A percentile compares a stretch with the other conserved stretches of the same genome.
Conservation (phyloP, 2,113 vertebrate genomes). For the Pleuronectes platessa region DNA sequence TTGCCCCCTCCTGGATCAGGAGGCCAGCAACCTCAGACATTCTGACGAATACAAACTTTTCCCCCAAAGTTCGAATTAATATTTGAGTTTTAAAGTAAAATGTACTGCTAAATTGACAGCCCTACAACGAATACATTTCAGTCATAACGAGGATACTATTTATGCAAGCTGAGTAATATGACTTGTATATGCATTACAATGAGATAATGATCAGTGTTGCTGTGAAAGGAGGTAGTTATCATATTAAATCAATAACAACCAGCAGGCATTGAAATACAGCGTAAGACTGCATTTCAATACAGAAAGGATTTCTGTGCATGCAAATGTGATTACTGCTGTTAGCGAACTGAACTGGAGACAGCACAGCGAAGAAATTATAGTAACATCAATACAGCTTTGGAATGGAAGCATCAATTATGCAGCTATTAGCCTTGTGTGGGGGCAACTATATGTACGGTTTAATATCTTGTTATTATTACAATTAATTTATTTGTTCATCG, state of each 20-base stretch:
- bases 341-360: conserved; percentile 12
- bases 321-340: conserved; percentile 37
- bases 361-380: conserved; percentile 1
- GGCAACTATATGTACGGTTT: not conserved
- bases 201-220: not conserved
- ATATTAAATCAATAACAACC: conserved; percentile 10
- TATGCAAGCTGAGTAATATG: not conserved
- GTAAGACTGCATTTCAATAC: too few species aligned
- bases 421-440: conserved; percentile 4
- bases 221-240: not conserved
- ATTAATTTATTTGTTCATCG: too few species aligned
- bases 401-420: not conserved
- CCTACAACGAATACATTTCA: too few species aligned
- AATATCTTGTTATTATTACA: not conserved
- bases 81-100: too few species aligned
- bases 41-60: too few species aligned
- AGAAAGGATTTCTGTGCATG: conserved; percentile 21
- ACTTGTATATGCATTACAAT: not conserved
- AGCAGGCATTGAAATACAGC: not conserved
- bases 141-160: not conserved
- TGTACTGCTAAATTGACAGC: too few species aligned
- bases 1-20: too few species aligned
- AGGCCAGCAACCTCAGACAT: too few species aligned
- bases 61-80: too few species aligned
- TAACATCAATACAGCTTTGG: conserved; percentile 10